Conservation (phyloP, 2,113 vertebrate species). For the Hydrochoerus hydrochaeris region DNA sequence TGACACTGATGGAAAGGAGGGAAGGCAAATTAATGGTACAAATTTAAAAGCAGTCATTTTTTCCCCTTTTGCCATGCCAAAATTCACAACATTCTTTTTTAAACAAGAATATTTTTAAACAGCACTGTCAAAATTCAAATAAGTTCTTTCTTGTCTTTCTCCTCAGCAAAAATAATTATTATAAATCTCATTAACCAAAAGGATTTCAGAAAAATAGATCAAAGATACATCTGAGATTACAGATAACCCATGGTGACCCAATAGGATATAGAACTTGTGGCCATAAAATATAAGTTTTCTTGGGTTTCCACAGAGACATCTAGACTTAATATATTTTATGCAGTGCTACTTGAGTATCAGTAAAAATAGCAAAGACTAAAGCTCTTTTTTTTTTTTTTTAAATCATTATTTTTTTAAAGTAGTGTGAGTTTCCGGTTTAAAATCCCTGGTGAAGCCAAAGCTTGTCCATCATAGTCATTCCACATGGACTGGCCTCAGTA, state of each 20-base stretch:
- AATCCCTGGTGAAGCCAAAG: neutral
- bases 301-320: constrained; percentile 86
- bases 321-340: constrained; percentile 76
- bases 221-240: constrained; percentile 78
- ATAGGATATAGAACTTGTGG: constrained; percentile 76
- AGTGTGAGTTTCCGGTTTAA: constrained; percentile 38
- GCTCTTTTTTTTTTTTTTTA: constrained; percentile 1
- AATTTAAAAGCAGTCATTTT: constrained; percentile 74
- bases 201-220: constrained; percentile 70
- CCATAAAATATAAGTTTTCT: constrained; percentile 75
- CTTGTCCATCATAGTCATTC: neutral
- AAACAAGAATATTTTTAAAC: constrained; percentile 78
- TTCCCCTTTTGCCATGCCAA: constrained; percentile 72
- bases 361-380: constrained; percentile 61
- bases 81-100: constrained; percentile 71
- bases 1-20: constrained; percentile 73
- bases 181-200: constrained; percentile 64
- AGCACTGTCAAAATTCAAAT: constrained; percentile 71
- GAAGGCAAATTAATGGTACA: constrained; percentile 76
- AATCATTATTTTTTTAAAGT: neutral
- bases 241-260: constrained; percentile 80
- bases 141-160: constrained; percentile 57
- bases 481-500: constrained; percentile 2
- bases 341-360: constrained; percentile 70
- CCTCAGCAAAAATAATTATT: constrained; percentile 24